These are phyloP conservation scores for Crocuta crocuta DNA, from an alignment of 2,113 vertebrate genomes.

Conservation along the genomic window DNA sequence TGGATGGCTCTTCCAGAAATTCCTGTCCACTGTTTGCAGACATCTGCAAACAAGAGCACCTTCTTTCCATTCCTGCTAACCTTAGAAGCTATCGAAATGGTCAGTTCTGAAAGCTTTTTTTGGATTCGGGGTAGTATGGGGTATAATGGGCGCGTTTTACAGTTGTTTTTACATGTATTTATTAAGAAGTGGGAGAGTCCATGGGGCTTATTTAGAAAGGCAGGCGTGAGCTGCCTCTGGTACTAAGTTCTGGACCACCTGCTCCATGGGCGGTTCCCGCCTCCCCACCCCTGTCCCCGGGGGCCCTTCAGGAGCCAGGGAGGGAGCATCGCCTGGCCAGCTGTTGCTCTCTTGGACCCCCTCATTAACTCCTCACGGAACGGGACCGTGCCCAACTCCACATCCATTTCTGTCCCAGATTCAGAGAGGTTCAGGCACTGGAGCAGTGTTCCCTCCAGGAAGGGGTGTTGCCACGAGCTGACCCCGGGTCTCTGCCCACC, in stretches of 20 bases:
- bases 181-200: neutral
- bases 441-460: accelerated
- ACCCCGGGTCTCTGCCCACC: neutral
- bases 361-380: accelerated
- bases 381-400: accelerated
- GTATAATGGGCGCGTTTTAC: neutral
- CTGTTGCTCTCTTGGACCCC: accelerated
- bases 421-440: neutral
- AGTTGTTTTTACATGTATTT: neutral
- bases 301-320: accelerated
- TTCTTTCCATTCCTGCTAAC: neutral
- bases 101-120: neutral
- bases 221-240: neutral
- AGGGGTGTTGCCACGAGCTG: accelerated
- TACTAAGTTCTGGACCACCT: neutral
- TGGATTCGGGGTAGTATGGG: neutral
- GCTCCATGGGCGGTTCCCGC: accelerated
- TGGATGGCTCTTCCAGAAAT: neutral
- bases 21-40: neutral
- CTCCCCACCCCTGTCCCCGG: accelerated
- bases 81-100: accelerated
- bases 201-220: neutral
- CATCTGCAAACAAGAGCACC: accelerated
- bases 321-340: accelerated
- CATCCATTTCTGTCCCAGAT: accelerated